Conservation (phyloP, 2,113 vertebrate genomes). For the Eretmochelys imbricata region DNA sequence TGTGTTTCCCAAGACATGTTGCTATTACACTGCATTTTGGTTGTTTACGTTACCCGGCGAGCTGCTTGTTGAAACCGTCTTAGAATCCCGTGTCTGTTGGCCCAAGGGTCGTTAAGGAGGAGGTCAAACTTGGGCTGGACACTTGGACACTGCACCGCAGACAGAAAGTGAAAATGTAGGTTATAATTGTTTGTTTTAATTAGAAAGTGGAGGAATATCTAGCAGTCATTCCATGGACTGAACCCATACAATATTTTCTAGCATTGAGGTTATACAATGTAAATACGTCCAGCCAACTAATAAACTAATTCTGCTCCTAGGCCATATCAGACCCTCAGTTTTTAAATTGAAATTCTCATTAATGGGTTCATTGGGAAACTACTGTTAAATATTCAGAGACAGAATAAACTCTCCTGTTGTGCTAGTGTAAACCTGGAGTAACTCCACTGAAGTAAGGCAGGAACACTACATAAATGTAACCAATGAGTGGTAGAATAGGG, state of each 20-base stretch:
- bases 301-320: neutral
- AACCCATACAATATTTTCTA: neutral
- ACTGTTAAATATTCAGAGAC: neutral
- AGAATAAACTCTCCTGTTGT: neutral
- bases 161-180: neutral
- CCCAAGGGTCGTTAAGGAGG: constrained; percentile 80
- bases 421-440: neutral
- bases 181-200: neutral
- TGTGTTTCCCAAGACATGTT: neutral
- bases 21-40: neutral
- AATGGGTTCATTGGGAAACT: neutral
- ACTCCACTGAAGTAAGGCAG: neutral
- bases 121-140: constrained; percentile 82
- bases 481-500: neutral
- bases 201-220: neutral
- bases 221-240: neutral
- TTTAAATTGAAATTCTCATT: constrained; percentile 2
- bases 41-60: constrained; percentile 83
- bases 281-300: neutral
- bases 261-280: neutral
- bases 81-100: constrained; percentile 75
- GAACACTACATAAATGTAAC: neutral
- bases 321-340: neutral
- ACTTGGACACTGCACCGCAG: neutral
- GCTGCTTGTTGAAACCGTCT: constrained; percentile 88